Evolutionary conservation across 2,888 invertebrate species (phyloP), one percentile per base, ranked within the genome.

Genomic region (Drosophila demipolita): DNA sequence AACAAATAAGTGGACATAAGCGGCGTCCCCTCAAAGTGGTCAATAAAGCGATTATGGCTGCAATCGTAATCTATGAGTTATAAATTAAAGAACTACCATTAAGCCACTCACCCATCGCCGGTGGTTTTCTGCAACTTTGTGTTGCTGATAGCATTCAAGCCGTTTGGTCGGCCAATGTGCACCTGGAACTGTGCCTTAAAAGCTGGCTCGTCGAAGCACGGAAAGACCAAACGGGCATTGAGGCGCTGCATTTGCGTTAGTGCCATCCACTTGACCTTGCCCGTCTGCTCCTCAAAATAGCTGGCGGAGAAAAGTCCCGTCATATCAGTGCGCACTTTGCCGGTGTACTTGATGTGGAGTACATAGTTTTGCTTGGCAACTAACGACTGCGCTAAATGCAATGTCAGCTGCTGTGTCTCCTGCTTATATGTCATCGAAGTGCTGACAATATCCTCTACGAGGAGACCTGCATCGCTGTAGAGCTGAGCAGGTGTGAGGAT

Each of bases 1-100:
- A 97, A 93, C 2, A 97, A 94, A 89, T 98, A 98, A 0, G 96
- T 94, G 3, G 97, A 96, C 97, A 97, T 97, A 11, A 93, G 91
- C 0, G 94, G 92, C 0, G 95, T 95, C 15, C 71, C 76, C 7
- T 80, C 78, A 52, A 91, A 92, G 17, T 83, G 82, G 73, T 92
- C 92, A 50, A 87, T 61, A 40, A 65, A 83, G 1, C 87, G 87
- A 55, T 76, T 73, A 17, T 65, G 54, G 8, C 87, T 89, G 53
- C 38, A 76, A 73, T 36, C 23, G 32, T 32, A 38, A 64, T 64
- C 52, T 26, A 35, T 61, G 23, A 23, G 20, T 36, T 35, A 32
- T 15, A 9, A 17, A 23, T 45, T 3, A 4, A n/a, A n/a, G 20
- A 8, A 23, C 23, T 7, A n/a, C 29, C 29, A 29, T 11, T 9